These are phyloP conservation scores for Falco concolor DNA, from an alignment of 2,797 vertebrate species.

Conservation along the genomic window DNA sequence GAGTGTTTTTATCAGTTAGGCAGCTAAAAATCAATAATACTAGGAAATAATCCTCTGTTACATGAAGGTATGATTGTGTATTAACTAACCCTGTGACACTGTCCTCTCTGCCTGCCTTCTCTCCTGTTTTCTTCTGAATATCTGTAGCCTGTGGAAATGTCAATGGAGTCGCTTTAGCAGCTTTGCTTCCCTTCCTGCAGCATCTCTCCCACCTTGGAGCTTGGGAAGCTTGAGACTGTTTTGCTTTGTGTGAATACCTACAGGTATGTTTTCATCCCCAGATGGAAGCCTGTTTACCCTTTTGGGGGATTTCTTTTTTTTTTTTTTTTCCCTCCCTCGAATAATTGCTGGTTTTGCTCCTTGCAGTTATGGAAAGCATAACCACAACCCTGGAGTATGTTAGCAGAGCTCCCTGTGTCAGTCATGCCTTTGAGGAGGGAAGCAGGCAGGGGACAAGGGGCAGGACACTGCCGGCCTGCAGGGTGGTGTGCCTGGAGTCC, in stretches of 20 bases:
- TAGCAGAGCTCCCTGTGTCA: background rate
- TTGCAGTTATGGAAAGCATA: background rate
- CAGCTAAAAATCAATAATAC: background rate
- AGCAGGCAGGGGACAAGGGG: background rate
- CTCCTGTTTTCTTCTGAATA: background rate
- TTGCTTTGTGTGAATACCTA: background rate
- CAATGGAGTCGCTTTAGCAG: background rate
- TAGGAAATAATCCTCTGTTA: background rate
- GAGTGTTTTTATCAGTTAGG: background rate
- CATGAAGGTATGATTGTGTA: background rate
- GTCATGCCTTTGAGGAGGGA: background rate
- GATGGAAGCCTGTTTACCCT: background rate
- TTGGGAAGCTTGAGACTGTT: background rate
- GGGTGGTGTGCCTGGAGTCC: background rate
- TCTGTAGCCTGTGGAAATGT: background rate
- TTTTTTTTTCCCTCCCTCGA: background rate
- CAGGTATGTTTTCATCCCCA: background rate
- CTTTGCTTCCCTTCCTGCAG: background rate
- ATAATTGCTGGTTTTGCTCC: background rate
- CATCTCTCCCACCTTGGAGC: background rate
- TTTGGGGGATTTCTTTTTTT: background rate
- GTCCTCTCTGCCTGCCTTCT: background rate
- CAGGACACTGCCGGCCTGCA: background rate
- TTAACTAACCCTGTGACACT: background rate
- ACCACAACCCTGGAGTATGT: background rate